Evolutionary conservation across 2,888 invertebrate genomes (phyloP).

Genomic region (Notodonta dromedarius): DNA sequence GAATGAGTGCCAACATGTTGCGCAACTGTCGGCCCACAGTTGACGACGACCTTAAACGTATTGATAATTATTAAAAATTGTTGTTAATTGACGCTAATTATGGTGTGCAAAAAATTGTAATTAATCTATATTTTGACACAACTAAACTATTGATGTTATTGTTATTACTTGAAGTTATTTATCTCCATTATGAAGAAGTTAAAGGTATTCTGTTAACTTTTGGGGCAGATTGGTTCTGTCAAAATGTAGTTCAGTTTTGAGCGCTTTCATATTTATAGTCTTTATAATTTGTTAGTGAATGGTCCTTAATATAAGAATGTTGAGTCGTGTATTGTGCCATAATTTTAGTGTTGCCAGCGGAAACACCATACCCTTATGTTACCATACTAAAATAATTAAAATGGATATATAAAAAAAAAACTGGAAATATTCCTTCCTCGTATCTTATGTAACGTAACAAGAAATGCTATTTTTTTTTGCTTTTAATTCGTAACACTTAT

Average conservation of each 20-base stretch:
- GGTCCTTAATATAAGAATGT: conserved; percentile 81
- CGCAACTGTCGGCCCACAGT: background rate
- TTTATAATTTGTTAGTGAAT: conserved; percentile 47
- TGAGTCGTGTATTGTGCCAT: conserved; percentile 77
- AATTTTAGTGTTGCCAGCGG: conserved; percentile 76
- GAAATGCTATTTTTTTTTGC: conserved; percentile 71
- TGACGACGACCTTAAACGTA: conserved; percentile 22
- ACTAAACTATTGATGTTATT: background rate
- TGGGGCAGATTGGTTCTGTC: background rate
- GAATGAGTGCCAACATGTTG: background rate
- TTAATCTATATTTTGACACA: background rate
- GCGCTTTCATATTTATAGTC: conserved; percentile 3
- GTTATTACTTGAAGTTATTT: background rate
- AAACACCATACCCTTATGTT: conserved; percentile 78
- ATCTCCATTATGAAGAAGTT: no score
- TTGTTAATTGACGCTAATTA: conserved; percentile 37
- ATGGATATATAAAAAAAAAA: conserved; percentile 39
- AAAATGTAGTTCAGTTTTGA: background rate
- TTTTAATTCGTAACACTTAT: conserved; percentile 70
- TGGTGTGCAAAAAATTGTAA: background rate
- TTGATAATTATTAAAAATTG: conserved; percentile 42
- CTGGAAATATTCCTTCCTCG: conserved; percentile 63
- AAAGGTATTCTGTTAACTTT: no score
- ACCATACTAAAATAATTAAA: conserved; percentile 65
- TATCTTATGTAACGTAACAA: conserved; percentile 58